Percentiles rank a stretch among this genome's conserved stretches.
phyloP scores from a whole-genome alignment of 2,888 invertebrate species.

The Julus scanicus region DNA sequence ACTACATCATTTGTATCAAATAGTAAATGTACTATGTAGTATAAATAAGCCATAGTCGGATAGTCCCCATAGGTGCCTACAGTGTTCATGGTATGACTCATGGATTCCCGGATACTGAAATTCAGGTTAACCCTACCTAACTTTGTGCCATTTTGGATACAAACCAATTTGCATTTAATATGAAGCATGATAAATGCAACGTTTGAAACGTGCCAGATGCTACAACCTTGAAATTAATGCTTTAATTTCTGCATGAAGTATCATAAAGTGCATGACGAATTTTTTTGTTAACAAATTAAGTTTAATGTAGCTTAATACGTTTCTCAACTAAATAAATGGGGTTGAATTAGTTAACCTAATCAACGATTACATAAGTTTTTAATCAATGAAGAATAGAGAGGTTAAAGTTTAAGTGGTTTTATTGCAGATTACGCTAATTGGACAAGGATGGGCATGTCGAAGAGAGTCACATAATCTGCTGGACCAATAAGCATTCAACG shows the following conservation, averaged over 20 bases:
- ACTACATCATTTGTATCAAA: not conserved
- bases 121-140: conserved; percentile 6
- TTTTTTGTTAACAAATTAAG: not conserved
- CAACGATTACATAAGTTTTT: not conserved
- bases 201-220: not conserved
- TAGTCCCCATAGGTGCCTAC: not conserved
- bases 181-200: not conserved
- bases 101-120: not conserved
- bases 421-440: not conserved
- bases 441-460: not conserved
- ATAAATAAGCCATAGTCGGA: not conserved
- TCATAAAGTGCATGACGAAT: not conserved
- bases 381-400: not conserved
- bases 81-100: not conserved
- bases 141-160: not conserved
- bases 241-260: not conserved
- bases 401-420: not conserved
- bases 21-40: too few relatives aligned
- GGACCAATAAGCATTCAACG: too few relatives aligned
- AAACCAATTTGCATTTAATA: not conserved
- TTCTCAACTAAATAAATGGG: not conserved
- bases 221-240: not conserved
- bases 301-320: not conserved
- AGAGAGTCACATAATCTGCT: too few relatives aligned
- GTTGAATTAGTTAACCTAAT: not conserved